A percentile compares a stretch with the other conserved stretches of the same genome.
phyloP scores from a whole-genome alignment of 1,140 invertebrate species.

The Euura saliciscinereae region DNA sequence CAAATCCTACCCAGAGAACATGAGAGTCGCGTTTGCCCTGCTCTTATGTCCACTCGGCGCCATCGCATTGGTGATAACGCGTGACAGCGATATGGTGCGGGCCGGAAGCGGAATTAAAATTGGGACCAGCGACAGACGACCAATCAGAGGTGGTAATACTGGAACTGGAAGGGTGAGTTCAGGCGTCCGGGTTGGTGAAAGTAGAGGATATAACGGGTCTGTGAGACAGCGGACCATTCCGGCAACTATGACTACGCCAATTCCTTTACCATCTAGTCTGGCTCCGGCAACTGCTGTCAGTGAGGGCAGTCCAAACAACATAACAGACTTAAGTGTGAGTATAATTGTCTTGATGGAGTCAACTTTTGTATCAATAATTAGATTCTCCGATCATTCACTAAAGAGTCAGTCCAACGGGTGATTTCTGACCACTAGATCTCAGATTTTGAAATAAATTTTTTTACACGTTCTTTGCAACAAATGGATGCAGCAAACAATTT shows the following conservation, averaged over 20 bases:
- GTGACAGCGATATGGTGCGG: constrained; percentile 40
- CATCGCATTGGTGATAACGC: background rate
- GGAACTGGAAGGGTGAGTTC: constrained; percentile 40
- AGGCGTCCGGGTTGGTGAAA: constrained; percentile 49
- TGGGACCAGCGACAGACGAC: constrained; percentile 42
- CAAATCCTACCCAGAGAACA: background rate
- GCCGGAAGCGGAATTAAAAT: constrained; percentile 52
- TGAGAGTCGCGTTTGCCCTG: background rate
- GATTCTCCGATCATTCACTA: no score
- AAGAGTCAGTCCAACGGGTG: no score
- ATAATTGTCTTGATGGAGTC: no score
- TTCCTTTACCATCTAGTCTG: background rate
- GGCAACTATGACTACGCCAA: constrained; percentile 40
- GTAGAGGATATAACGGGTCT: constrained; percentile 42
- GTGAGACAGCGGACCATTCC: constrained; percentile 43
- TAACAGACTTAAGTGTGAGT: background rate
- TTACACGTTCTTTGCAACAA: no score
- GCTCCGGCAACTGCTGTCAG: background rate
- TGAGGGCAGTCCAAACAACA: background rate
- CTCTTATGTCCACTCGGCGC: background rate
- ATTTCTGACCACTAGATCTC: no score
- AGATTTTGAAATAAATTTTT: no score
- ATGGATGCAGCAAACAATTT: no score
- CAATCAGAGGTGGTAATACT: constrained; percentile 21
- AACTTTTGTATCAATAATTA: no score